Evolutionary conservation across 2,797 vertebrate genomes (phyloP), one percentile per base, ranked within the genome.

Genomic region (Balearica regulorum): DNA sequence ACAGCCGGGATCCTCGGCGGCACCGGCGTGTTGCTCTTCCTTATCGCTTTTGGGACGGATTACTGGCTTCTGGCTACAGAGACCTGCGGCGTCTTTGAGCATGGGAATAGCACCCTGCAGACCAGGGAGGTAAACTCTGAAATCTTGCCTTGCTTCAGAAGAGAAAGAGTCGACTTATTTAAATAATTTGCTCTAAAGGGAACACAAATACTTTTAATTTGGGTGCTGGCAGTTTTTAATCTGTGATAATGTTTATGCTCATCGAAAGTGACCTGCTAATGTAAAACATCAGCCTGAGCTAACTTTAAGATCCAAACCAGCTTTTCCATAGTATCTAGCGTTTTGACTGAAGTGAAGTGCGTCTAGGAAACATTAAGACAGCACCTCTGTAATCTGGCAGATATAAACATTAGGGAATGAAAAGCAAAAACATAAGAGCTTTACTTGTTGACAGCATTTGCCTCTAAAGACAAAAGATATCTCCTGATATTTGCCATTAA

Each of bases 31-130:
- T 72, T 99, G 61, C 98, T 99, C 84, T 99, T 99, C 69, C 97
- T 99, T 22, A 2, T 98, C 18, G 98, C 99, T 25, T 99, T 99
- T 3, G 98, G 98, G 46, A 99, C 98, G 3, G 99, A 99, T 92
- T 99, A 99, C 94, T 99, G 99, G 99, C 97, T 99, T 6, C 97
- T 99, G 53, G 98, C 98, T 46, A 98, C 97, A 0, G 99, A 99
- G 88, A 95, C 98, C 89, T 99, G 99, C 7, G 97, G 95, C 39
- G 44, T 49, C 78, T 78, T 92, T 0, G 29, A 85, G 64, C 53
- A 4, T 25, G 83, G 66, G 35, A 97, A 97, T 22, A 73, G 33
- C 82, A 97, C 95, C 5, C 86, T 83, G 92, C 86, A 41, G 58
- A 10, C 21, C 0, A 3, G 43, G 8, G 73, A 91, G 98, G 98